Conservation (phyloP, 2,113 vertebrate genomes). For the Xiphophorus couchianus region DNA sequence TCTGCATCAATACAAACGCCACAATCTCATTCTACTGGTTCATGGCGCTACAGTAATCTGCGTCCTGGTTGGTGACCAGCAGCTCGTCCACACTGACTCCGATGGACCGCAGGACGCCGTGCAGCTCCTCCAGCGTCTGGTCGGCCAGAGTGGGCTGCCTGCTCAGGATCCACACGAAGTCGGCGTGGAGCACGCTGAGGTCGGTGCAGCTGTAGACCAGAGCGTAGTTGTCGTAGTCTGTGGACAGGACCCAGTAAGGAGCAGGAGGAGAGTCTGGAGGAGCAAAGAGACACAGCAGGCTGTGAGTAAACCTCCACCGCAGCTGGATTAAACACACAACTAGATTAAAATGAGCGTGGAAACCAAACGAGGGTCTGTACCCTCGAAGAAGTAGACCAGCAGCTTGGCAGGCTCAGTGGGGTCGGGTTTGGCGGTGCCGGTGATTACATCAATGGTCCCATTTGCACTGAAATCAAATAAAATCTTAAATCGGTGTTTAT, state of each 20-base stretch:
- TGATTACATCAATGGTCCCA: conserved; percentile 49
- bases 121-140: conserved; percentile 80
- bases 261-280: conserved; percentile 76
- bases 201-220: conserved; percentile 87
- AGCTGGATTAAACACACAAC: neutral
- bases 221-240: conserved; percentile 84
- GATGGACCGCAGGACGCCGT: conserved; percentile 76
- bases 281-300: neutral
- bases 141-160: conserved; percentile 69
- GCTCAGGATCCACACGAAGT: conserved; percentile 86
- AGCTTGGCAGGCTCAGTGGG: conserved; percentile 74
- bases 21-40: conserved; percentile 19
- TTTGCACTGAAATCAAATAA: conserved; percentile 37
- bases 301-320: too few species aligned
- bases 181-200: conserved; percentile 74
- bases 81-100: conserved; percentile 77
- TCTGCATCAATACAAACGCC: neutral
- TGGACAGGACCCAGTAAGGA: conserved; percentile 87
- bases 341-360: neutral
- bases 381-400: conserved; percentile 66
- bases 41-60: conserved; percentile 72
- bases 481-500: neutral
- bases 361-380: conserved; percentile 35
- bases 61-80: conserved; percentile 76
- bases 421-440: conserved; percentile 52